Evolutionary conservation across 2,888 invertebrate genomes (phyloP), one percentile per base, ranked within the genome.

Genomic region (Parnassius apollo): DNA sequence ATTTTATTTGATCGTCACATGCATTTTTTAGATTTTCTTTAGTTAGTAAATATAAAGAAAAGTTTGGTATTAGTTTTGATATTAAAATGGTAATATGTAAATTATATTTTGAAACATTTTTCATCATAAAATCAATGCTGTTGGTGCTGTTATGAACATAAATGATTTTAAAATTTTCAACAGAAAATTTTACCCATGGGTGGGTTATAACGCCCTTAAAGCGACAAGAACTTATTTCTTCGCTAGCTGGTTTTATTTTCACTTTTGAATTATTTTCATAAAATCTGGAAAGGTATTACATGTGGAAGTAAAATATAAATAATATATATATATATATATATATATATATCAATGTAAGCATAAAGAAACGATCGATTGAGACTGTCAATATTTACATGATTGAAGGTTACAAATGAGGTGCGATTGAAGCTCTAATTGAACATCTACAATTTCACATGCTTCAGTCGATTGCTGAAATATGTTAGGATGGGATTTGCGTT

Each of bases 141-240:
- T 88, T 88, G 7, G 68, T 64, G 50, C 66, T 69, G 65, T 75
- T 74, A 48, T 70, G 66, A 12, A 66, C 60, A 60, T 77, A 90
- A 55, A 81, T 75, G 48, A 91, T 78, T 77, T 89, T 86, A 76
- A 90, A 91, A 62, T 81, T 81, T 7, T 90, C 80, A 18, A 75
- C 71, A 10, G 91, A 91, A 71, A 91, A 82, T 45, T 74, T 50
- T 67, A 91, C 74, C 88, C 88, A 89, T 2, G 90, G 82, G 9
- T 87, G 82, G 4, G 88, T 90, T 54, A 91, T 85, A 0, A 91
- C 89, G 44, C 91, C 91, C 50, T 68, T 63, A 66, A 91, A 76
- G 22, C 85, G 85, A 66, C 86, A 89, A 57, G 77, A 89, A 68
- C 81, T 74, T 11, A 91, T 89, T 65, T 91, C 90, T 74, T 85